Conservation (phyloP, 1,140 invertebrate genomes). For the Spodoptera litura region DNA sequence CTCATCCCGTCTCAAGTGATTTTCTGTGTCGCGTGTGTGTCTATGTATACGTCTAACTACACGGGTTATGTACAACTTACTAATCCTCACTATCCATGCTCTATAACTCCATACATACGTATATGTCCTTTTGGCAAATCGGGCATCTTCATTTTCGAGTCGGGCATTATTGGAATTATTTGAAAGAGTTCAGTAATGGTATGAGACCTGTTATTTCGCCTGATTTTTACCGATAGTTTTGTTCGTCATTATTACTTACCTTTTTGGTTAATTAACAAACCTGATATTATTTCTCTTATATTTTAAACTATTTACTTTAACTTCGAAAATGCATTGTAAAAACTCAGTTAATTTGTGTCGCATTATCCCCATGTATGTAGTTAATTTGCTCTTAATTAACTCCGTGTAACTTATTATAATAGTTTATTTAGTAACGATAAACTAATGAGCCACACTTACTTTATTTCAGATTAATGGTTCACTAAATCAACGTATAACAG, state of each 20-base stretch:
- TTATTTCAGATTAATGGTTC: conserved; percentile 24
- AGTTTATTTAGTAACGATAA: neutral
- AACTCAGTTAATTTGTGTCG: too few species aligned
- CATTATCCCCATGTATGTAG: too few species aligned
- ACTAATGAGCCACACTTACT: conserved; percentile 22
- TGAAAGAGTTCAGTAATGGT: too few species aligned
- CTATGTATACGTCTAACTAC: neutral
- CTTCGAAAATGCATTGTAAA: too few species aligned
- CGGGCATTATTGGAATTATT: too few species aligned
- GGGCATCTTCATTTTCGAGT: neutral
- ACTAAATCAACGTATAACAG: conserved; percentile 22
- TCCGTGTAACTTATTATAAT: neutral
- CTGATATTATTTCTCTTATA: too few species aligned
- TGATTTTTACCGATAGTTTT: too few species aligned
- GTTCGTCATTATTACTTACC: too few species aligned
- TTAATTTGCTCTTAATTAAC: neutral
- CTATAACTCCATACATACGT: neutral
- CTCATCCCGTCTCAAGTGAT: conserved; percentile 21
- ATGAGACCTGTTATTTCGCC: too few species aligned
- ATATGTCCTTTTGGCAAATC: conserved; percentile 5
- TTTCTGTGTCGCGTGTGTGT: conserved; percentile 37
- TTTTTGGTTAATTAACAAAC: too few species aligned
- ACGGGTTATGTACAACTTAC: neutral
- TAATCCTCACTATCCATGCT: conserved; percentile 20
- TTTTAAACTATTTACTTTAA: too few species aligned